Conservation (phyloP, 2,113 vertebrate species). For the Dasyornis broadbenti region DNA sequence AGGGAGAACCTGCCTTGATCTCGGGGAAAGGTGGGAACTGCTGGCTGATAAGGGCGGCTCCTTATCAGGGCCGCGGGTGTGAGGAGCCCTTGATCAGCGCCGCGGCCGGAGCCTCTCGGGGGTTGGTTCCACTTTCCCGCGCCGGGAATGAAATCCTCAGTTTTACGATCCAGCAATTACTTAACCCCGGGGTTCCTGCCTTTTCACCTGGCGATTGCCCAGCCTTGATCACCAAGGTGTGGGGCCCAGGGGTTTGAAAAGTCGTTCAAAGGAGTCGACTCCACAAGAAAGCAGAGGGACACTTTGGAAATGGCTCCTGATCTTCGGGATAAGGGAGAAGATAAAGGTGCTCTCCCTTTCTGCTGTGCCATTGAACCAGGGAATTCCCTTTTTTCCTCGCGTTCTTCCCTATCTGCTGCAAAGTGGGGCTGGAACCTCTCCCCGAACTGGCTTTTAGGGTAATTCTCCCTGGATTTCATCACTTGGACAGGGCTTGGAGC, state of each 20-base stretch:
- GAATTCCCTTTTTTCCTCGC: background rate
- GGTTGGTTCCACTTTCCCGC: background rate
- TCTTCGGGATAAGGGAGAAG: background rate
- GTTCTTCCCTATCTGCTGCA: background rate
- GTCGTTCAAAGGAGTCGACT: background rate
- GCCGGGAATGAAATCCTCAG: background rate
- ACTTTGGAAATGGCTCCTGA: background rate
- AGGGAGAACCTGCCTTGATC: background rate
- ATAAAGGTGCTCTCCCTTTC: background rate
- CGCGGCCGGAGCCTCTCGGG: background rate
- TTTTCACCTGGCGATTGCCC: background rate
- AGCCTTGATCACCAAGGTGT: background rate
- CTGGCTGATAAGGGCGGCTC: background rate
- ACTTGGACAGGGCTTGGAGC: background rate
- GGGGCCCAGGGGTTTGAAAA: rapidly evolving
- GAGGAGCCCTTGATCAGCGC: background rate
- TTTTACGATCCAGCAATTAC: background rate
- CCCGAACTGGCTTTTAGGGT: background rate
- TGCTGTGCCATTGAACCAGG: background rate
- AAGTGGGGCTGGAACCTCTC: background rate
- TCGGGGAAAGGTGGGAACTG: background rate
- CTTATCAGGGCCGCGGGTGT: background rate
- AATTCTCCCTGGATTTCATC: background rate
- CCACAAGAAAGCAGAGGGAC: background rate
- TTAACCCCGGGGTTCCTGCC: background rate